A percentile compares a stretch with the other conserved stretches of the same genome.
Evolutionary conservation across 1,140 invertebrate species (phyloP).

Genomic region (Heterodera carotae): DNA sequence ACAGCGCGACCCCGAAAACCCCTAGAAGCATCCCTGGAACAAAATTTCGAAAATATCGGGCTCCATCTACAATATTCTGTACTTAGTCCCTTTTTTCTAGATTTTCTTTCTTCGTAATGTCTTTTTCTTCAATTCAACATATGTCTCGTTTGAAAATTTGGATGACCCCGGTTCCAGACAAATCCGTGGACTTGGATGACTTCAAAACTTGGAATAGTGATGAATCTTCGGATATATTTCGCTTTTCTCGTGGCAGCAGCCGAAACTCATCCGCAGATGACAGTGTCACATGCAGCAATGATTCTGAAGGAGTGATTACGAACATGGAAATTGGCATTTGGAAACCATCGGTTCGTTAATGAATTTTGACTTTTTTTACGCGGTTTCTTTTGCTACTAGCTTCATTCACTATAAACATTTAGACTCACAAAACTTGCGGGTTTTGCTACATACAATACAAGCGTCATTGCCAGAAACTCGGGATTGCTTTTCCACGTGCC

Average conservation of each 20-base stretch:
- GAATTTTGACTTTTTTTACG: not conserved
- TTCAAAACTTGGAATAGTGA: conserved; percentile 23
- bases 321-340: conserved; percentile 21
- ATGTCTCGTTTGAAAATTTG: conserved; percentile 30
- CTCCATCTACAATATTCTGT: too few species aligned
- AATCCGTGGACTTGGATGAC: conserved; percentile 9
- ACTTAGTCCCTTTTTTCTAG: too few species aligned
- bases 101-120: not conserved
- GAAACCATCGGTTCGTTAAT: conserved; percentile 4
- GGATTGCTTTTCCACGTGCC: conserved; percentile 10
- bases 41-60: not conserved
- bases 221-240: not conserved
- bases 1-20: too few species aligned
- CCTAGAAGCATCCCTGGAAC: too few species aligned
- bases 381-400: too few species aligned
- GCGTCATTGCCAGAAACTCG: conserved; percentile 23
- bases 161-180: conserved; percentile 15
- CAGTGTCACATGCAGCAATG: not conserved
- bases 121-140: not conserved
- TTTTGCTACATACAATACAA: conserved; percentile 35
- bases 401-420: not conserved
- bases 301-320: not conserved
- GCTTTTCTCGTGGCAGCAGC: conserved; percentile 17
- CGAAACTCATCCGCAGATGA: not conserved
- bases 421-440: conserved; percentile 25